Conservation (phyloP, 2,888 invertebrate genomes). For the Eulithis prunata region DNA sequence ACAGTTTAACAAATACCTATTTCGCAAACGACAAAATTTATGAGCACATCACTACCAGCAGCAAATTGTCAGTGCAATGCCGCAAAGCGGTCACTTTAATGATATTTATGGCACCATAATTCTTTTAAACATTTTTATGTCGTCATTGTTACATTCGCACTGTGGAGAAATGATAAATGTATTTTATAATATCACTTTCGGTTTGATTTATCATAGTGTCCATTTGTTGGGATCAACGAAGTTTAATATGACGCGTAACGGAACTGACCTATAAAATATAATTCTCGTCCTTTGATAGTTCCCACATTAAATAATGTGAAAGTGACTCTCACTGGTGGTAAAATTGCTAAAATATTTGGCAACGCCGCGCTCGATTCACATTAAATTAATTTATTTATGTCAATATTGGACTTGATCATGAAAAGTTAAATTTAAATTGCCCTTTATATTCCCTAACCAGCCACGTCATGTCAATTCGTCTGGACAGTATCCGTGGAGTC, state of each 20-base stretch:
- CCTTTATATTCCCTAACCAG: constrained; percentile 35
- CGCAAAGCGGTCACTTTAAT: constrained; percentile 64
- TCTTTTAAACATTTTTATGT: constrained; percentile 58
- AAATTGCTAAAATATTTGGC: too few relatives aligned
- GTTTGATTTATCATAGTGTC: constrained; percentile 20
- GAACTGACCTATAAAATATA: background rate
- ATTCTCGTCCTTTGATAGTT: too few relatives aligned
- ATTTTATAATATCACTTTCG: constrained; percentile 27
- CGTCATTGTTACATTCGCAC: constrained; percentile 62
- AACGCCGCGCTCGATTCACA: too few relatives aligned
- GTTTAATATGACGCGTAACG: constrained; percentile 3
- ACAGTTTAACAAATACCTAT: constrained; percentile 1
- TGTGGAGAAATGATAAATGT: constrained; percentile 53
- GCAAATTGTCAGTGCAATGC: constrained; percentile 58
- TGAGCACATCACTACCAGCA: constrained; percentile 42
- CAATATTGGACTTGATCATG: background rate
- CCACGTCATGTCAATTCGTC: constrained; percentile 73
- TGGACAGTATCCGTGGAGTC: constrained; percentile 67
- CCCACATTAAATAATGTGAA: too few relatives aligned
- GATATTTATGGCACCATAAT: constrained; percentile 67
- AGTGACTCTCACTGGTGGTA: too few relatives aligned
- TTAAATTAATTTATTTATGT: background rate
- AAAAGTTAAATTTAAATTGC: constrained; percentile 15
- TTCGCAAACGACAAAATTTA: constrained; percentile 27
- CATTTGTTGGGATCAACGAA: constrained; percentile 18